Conservation (phyloP, 2,113 vertebrate species). For the Jaculus jaculus region DNA sequence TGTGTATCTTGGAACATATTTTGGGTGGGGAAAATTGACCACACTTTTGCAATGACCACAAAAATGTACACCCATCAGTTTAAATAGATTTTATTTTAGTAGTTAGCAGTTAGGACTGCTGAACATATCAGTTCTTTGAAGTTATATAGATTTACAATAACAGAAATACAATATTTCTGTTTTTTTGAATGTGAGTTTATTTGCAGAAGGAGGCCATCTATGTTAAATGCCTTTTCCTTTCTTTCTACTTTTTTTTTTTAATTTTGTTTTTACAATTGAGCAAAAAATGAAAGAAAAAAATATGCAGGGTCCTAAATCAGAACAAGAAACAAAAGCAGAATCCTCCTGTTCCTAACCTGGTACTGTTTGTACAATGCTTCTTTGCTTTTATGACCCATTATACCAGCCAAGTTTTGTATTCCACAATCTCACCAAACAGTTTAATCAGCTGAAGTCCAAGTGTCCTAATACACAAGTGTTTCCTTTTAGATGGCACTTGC, state of each 20-base stretch:
- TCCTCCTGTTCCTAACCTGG: background rate
- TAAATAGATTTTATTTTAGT: background rate
- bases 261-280: background rate
- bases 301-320: background rate
- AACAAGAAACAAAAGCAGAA: background rate
- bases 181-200: background rate
- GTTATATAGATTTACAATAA: background rate
- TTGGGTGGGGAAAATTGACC: background rate
- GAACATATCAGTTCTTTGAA: background rate
- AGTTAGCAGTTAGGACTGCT: background rate
- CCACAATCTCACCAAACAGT: too few relatives aligned
- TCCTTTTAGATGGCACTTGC: too few relatives aligned
- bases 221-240: background rate
- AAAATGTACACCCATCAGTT: background rate
- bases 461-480: too few relatives aligned
- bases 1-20: background rate
- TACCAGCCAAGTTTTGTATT: too few relatives aligned
- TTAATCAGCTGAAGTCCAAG: too few relatives aligned
- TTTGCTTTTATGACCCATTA: background rate
- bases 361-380: background rate
- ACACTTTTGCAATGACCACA: background rate
- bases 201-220: background rate
- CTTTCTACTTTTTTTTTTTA: too few relatives aligned
- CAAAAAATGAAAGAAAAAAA: background rate
- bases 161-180: background rate